Evolutionary conservation across 2,888 invertebrate genomes (phyloP), one percentile per base, ranked within the genome.

Genomic region (Copidosoma aretas): DNA sequence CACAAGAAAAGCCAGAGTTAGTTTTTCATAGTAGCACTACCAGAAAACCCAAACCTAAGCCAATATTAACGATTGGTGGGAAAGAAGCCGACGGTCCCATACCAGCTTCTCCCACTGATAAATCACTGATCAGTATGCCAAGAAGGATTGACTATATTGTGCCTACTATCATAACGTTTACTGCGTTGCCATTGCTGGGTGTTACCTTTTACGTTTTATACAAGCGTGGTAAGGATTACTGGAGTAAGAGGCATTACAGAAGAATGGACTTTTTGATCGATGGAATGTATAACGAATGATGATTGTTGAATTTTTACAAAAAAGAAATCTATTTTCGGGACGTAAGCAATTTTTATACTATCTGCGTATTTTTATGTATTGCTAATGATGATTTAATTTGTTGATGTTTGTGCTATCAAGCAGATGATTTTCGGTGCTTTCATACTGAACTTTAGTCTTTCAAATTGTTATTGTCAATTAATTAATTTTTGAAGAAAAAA

Each of bases 191-290:
- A 10, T 86, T 93, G 80, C 89, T 93, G 75, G 89, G 90, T 51
- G 86, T 91, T 57, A 85, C 91, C 59, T 87, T 90, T 21, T 89
- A 90, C 68, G 86, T 91, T 81, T 86, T 90, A 25, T 86, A 91
- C 68, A 89, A 89, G 75, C 86, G 90, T 73, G 90, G 93, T n/a
- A 87, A 90, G 75, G 93, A 94, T 80, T 92, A 92, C 80, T 94
- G 94, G 93, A 90, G 91, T 76, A 92, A 93, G 74, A 87, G 94
- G 75, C 93, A 94, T 83, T 94, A 94, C 78, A 89, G 92, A 73
- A 87, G 93, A 80, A 94, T 94, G 93, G 94, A 94, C 84, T 94
- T 93, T 80, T 87, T 94, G 17, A 91, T 94, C 66, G 94, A 94
- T 84, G 94, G 94, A 77, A 93, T 94, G 91, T 94, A 94, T 80